These are phyloP conservation scores for Trogon melanurus DNA, from an alignment of 2,113 vertebrate species.

Conservation along the genomic window DNA sequence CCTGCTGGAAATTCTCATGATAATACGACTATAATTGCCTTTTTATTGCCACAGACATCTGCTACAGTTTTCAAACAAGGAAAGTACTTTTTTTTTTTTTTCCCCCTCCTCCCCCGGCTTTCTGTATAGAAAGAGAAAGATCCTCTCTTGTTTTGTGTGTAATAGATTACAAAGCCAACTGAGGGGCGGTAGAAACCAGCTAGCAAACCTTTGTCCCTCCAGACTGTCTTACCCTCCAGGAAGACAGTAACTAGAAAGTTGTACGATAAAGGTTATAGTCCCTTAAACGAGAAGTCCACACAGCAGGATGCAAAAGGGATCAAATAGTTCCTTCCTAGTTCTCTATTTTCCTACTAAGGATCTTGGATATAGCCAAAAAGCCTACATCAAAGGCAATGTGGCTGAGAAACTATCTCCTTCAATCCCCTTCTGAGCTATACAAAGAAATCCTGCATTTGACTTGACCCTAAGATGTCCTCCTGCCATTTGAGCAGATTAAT, in stretches of 20 bases:
- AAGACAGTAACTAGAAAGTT: not conserved
- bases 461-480: not conserved
- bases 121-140: not conserved
- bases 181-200: not conserved
- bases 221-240: not conserved
- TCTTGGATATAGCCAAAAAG: not conserved
- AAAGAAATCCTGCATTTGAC: not conserved
- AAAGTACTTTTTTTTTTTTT: not conserved
- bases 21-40: slow-evolving; percentile 73
- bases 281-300: not conserved
- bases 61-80: slow-evolving; percentile 72
- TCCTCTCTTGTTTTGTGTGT: slow-evolving; percentile 7
- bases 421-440: not conserved
- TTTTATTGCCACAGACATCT: slow-evolving; percentile 77
- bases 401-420: not conserved
- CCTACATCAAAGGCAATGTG: not conserved
- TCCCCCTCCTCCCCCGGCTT: not conserved
- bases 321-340: not conserved
- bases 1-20: slow-evolving; percentile 72
- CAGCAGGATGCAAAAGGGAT: not conserved
- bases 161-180: not conserved
- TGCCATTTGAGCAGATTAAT: not conserved
- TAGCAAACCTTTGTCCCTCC: not conserved
- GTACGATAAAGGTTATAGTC: not conserved
- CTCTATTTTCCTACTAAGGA: not conserved